Conservation (phyloP, 1,140 invertebrate species). For the Acromyrmex charruanus region DNA sequence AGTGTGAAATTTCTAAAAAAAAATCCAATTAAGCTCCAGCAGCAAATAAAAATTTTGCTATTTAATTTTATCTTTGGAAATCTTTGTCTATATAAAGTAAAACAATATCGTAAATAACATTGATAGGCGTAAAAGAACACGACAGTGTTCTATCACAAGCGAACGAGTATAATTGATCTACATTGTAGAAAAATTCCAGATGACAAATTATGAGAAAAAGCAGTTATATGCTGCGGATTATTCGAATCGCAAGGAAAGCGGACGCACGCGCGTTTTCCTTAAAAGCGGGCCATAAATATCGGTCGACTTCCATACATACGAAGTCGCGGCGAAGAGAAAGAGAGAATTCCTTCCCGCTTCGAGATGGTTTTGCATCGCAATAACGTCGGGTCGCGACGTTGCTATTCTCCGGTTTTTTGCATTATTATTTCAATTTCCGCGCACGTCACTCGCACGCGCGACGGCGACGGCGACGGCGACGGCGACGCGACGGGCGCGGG, state of each 20-base stretch:
- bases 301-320: conserved; percentile 43
- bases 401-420: conserved; percentile 51
- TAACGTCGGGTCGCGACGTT: conserved; percentile 54
- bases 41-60: background rate
- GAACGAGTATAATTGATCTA: background rate
- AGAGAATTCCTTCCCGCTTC: conserved; percentile 48
- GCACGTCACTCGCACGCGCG: conserved; percentile 53
- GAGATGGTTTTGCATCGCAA: conserved; percentile 61
- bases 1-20: background rate
- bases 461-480: conserved; percentile 29
- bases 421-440: conserved; percentile 67
- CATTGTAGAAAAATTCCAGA: background rate
- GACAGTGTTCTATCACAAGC: background rate
- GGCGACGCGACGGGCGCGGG: conserved; percentile 13
- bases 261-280: conserved; percentile 41
- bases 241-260: conserved; percentile 38
- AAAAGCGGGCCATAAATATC: conserved; percentile 62
- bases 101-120: background rate
- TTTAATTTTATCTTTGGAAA: background rate
- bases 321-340: conserved; percentile 21
- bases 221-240: conserved; percentile 18
- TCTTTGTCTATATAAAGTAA: background rate
- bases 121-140: background rate
- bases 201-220: conserved; percentile 18
- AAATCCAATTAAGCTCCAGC: background rate